Conservation (phyloP, 1,140 invertebrate genomes). For the Drosophila pandora region DNA sequence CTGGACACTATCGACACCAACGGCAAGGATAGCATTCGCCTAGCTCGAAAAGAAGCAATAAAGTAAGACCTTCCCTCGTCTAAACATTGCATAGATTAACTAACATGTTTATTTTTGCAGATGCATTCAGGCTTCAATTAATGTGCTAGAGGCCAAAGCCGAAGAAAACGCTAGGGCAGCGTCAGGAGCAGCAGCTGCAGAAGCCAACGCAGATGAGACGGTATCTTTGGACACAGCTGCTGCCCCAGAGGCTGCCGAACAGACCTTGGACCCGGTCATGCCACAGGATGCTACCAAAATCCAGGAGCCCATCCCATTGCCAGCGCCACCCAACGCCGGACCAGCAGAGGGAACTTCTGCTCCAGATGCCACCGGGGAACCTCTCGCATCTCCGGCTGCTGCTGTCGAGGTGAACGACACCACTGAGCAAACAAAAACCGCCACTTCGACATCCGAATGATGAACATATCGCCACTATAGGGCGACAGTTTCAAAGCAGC, state of each 20-base stretch:
- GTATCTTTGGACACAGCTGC: slow-evolving; percentile 12
- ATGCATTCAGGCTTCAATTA: slow-evolving; percentile 93
- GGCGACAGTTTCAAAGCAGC: slow-evolving; percentile 69
- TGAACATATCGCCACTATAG: slow-evolving; percentile 67
- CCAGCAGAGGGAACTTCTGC: slow-evolving; percentile 5
- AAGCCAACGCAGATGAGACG: slow-evolving; percentile 1
- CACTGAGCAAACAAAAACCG: slow-evolving; percentile 33
- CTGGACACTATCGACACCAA: slow-evolving; percentile 96
- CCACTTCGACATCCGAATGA: slow-evolving; percentile 66
- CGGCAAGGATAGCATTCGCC: slow-evolving; percentile 93
- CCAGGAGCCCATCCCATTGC: slow-evolving; percentile 75
- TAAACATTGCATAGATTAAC: background rate
- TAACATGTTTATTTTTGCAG: slow-evolving; percentile 14
- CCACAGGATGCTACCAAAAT: slow-evolving; percentile 74
- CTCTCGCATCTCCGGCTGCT: slow-evolving; percentile 3
- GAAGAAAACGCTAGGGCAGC: slow-evolving; percentile 84
- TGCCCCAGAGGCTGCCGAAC: slow-evolving; percentile 12
- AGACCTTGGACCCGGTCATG: slow-evolving; percentile 44
- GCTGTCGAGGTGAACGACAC: slow-evolving; percentile 1
- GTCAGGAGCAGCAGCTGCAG: slow-evolving; percentile 16
- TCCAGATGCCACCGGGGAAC: background rate
- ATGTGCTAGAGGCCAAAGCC: slow-evolving; percentile 90
- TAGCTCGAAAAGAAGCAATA: slow-evolving; percentile 93
- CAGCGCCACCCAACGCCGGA: slow-evolving; percentile 57
- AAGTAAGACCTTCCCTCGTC: slow-evolving; percentile 79